These are phyloP conservation scores for Tenthredo mesomela DNA, from an alignment of 2,888 invertebrate species.

Conservation along the genomic window DNA sequence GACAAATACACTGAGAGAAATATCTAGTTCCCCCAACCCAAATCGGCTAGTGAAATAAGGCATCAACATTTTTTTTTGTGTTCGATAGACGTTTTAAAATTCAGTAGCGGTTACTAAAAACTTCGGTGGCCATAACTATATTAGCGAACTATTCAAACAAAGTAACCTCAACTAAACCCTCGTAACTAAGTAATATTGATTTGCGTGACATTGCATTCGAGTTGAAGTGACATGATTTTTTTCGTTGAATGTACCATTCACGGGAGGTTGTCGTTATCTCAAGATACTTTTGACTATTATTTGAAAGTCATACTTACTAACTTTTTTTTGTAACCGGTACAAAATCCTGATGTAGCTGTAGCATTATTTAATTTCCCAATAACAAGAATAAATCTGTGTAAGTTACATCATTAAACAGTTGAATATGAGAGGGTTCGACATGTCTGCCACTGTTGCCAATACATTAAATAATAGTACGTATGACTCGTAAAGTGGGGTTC, in stretches of 20 bases:
- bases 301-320: background rate
- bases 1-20: constrained; percentile 18
- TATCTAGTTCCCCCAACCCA: background rate
- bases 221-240: constrained; percentile 3
- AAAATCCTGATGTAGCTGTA: background rate
- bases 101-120: background rate
- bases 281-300: background rate
- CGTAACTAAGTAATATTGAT: background rate
- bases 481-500: background rate
- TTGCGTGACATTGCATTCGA: background rate
- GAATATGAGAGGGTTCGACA: background rate
- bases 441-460: background rate
- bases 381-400: constrained; percentile 10
- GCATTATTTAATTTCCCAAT: background rate
- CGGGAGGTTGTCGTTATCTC: background rate
- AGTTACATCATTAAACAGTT: background rate
- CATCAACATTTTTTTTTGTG: background rate
- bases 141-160: background rate
- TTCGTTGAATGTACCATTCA: background rate
- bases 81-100: background rate
- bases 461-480: background rate
- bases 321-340: background rate
- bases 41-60: background rate
- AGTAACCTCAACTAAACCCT: background rate
- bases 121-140: constrained; percentile 2